Conservation (phyloP, 2,888 invertebrate species). For the Zelleria hepariella region DNA sequence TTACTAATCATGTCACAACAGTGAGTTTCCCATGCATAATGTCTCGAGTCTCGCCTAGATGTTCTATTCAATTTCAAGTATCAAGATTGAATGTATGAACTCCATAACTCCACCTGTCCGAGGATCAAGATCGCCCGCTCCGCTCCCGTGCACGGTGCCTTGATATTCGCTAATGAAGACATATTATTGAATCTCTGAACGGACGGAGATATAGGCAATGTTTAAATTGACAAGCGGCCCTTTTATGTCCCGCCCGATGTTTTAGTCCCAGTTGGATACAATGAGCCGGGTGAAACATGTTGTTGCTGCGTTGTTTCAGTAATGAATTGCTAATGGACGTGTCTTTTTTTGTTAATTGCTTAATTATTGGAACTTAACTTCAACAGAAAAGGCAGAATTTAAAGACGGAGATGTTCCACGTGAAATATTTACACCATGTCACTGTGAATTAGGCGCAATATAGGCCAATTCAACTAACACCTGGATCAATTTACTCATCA, state of each 20-base stretch:
- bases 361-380: background rate
- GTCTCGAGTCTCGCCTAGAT: background rate
- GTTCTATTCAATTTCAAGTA: constrained; percentile 17
- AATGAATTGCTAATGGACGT: background rate
- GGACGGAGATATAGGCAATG: constrained; percentile 60
- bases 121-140: constrained; percentile 64
- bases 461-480: too few species aligned
- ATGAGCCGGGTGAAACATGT: constrained; percentile 4
- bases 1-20: background rate
- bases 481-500: too few species aligned
- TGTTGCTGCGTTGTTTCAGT: background rate
- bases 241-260: constrained; percentile 45
- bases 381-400: background rate
- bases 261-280: constrained; percentile 2
- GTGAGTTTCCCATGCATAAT: background rate
- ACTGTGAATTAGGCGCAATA: too few species aligned
- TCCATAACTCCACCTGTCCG: constrained; percentile 46
- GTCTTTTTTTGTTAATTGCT: background rate
- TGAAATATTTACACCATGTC: too few species aligned
- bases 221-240: constrained; percentile 63
- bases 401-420: too few species aligned
- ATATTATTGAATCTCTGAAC: constrained; percentile 63
- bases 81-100: constrained; percentile 33
- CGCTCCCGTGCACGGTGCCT: constrained; percentile 56
- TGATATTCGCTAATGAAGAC: constrained; percentile 69